Evolutionary conservation across 2,888 invertebrate species (phyloP).

Genomic region (Drosophila colorata): DNA sequence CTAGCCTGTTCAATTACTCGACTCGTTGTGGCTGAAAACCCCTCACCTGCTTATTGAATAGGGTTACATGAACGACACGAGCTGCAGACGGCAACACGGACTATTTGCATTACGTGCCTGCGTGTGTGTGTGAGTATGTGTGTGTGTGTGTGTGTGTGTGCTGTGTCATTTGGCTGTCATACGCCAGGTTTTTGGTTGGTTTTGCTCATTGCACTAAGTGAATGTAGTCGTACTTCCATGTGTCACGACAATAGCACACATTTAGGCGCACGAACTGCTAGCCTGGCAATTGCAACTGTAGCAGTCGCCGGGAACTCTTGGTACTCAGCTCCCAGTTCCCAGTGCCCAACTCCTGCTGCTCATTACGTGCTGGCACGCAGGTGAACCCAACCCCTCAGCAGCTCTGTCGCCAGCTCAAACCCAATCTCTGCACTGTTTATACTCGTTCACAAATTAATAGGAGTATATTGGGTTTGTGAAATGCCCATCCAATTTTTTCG

Average conservation of each 20-base stretch:
- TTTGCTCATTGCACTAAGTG: slow-evolving; percentile 69
- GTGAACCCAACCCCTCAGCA: neutral
- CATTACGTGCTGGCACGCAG: slow-evolving; percentile 33
- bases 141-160: slow-evolving; percentile 5
- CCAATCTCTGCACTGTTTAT: neutral
- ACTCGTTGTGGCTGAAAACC: slow-evolving; percentile 39
- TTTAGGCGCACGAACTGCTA: slow-evolving; percentile 66
- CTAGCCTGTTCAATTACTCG: slow-evolving; percentile 68
- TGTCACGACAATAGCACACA: slow-evolving; percentile 72
- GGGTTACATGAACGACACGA: slow-evolving; percentile 74
- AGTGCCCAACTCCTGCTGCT: neutral
- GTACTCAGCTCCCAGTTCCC: neutral
- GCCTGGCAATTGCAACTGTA: slow-evolving; percentile 24
- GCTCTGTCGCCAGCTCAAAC: neutral
- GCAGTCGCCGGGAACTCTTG: slow-evolving; percentile 6
- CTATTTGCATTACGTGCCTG: slow-evolving; percentile 43
- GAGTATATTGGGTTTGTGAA: too few relatives aligned
- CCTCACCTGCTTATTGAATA: slow-evolving; percentile 64
- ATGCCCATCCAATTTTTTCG: too few relatives aligned
- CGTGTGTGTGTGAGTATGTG: neutral
- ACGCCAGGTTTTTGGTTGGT: slow-evolving; percentile 43
- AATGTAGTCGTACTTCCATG: slow-evolving; percentile 53
- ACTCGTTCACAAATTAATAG: too few relatives aligned
- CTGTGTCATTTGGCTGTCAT: slow-evolving; percentile 52
- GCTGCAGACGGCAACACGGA: slow-evolving; percentile 53